These are phyloP conservation scores for Paratilapia polleni DNA, from an alignment of 2,113 vertebrate species.

Conservation along the genomic window DNA sequence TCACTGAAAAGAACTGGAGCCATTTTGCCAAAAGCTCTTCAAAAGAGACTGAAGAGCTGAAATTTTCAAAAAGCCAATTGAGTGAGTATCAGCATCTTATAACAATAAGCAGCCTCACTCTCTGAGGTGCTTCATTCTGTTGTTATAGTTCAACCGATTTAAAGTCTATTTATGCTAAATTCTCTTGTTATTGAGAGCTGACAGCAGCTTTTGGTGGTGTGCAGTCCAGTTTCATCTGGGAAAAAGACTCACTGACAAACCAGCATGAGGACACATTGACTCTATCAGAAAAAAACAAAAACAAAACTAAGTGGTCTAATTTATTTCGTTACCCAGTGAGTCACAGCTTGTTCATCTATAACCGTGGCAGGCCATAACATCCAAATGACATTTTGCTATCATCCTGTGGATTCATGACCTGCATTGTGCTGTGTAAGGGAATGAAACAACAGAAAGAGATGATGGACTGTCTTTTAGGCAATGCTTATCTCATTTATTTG, in stretches of 20 bases:
- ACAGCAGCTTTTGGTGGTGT: background rate
- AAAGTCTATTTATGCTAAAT: background rate
- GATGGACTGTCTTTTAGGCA: background rate
- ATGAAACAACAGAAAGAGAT: slow-evolving; percentile 2
- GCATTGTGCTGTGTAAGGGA: background rate
- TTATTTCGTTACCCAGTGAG: slow-evolving; percentile 16
- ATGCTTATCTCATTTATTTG: background rate
- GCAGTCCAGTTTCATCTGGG: background rate
- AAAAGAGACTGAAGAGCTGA: slow-evolving; percentile 5
- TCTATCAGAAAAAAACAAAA: background rate
- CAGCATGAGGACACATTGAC: background rate
- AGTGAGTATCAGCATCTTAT: background rate
- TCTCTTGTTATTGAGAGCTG: background rate
- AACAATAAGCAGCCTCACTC: background rate
- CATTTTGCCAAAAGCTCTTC: slow-evolving; percentile 22
- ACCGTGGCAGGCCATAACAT: slow-evolving; percentile 14
- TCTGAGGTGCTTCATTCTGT: background rate
- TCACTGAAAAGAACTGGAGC: background rate
- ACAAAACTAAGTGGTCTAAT: background rate
- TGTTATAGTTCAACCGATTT: background rate
- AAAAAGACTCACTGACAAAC: background rate
- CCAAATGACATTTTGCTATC: slow-evolving; percentile 16
- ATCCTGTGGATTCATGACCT: slow-evolving; percentile 32
- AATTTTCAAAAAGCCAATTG: background rate
- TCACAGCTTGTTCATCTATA: slow-evolving; percentile 38